Evolutionary conservation across 2,797 vertebrate species (phyloP).

Genomic region (Pseudomugil tenellus): DNA sequence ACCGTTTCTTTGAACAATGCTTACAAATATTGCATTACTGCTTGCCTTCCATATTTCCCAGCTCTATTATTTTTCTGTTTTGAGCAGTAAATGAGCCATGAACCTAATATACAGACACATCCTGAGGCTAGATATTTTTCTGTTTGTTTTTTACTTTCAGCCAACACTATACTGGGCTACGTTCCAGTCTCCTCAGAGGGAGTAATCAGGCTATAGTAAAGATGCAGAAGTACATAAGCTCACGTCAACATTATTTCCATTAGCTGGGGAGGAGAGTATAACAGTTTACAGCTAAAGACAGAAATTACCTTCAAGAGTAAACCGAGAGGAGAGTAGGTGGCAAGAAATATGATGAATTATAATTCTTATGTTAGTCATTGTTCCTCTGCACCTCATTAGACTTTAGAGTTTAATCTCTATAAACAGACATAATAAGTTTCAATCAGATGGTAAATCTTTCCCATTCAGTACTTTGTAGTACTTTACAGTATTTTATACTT

Average conservation of each 20-base stretch:
- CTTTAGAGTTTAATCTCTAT: no score
- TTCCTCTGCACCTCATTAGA: no score
- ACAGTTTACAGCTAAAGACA: slow-evolving; percentile 5
- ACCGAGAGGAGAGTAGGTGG: background rate
- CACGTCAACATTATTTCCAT: background rate
- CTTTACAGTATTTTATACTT: no score
- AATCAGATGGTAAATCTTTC: no score
- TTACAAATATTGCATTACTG: slow-evolving; percentile 16
- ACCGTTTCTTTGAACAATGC: slow-evolving; percentile 1
- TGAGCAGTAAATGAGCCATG: slow-evolving; percentile 30
- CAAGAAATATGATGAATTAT: no score
- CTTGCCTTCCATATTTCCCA: slow-evolving; percentile 9
- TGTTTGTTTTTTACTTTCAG: background rate
- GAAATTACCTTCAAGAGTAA: slow-evolving; percentile 2
- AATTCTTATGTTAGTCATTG: no score
- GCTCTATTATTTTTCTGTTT: slow-evolving; percentile 6
- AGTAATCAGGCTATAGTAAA: slow-evolving; percentile 21
- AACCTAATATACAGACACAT: slow-evolving; percentile 29
- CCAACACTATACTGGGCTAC: slow-evolving; percentile 33
- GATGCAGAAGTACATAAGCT: background rate
- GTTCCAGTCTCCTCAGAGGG: slow-evolving; percentile 8
- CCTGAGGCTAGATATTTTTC: slow-evolving; percentile 20
- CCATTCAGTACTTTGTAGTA: no score
- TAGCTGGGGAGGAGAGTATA: background rate
- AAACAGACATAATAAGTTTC: no score